phyloP scores from a whole-genome alignment of 2,113 vertebrate species.

The Addax nasomaculatus region DNA sequence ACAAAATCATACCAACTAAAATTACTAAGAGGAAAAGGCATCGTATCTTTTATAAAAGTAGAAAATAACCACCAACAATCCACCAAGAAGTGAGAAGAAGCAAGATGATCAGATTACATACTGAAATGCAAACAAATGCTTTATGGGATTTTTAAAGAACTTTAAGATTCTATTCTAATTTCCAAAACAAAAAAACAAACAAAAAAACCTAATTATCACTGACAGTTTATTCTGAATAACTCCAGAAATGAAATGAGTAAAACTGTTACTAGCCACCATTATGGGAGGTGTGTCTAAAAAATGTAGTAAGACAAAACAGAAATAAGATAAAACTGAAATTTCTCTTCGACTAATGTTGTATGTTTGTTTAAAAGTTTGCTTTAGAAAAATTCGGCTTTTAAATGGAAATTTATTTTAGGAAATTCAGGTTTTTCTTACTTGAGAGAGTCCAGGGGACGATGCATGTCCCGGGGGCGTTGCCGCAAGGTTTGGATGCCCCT shows the following conservation, averaged over 20 bases:
- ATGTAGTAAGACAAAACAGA: not conserved
- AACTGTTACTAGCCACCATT: not conserved
- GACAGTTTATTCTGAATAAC: not conserved
- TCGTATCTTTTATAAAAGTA: not conserved
- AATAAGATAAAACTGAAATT: not conserved
- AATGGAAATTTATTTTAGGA: not conserved
- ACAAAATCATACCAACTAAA: not conserved
- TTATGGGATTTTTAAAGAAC: not conserved
- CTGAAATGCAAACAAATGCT: not conserved
- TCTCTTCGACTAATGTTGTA: not conserved
- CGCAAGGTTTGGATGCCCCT: constrained; percentile 94
- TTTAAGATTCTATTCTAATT: not conserved
- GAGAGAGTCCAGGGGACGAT: constrained; percentile 93
- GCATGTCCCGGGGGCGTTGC: constrained; percentile 95
- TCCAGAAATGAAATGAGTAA: not conserved
- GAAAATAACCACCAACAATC: not conserved
- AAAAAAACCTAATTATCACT: not conserved
- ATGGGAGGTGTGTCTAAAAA: not conserved
- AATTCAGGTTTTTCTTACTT: constrained; percentile 85
- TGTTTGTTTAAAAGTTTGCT: not conserved
- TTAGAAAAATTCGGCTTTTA: not conserved
- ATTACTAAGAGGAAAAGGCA: not conserved
- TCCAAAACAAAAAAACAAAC: not conserved
- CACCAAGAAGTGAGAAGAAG: not conserved
- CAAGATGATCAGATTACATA: not conserved